Percentiles rank a stretch among this genome's conserved stretches.
These are phyloP conservation scores for Donacobius atricapilla DNA, from an alignment of 2,113 vertebrate species.

Conservation along the genomic window DNA sequence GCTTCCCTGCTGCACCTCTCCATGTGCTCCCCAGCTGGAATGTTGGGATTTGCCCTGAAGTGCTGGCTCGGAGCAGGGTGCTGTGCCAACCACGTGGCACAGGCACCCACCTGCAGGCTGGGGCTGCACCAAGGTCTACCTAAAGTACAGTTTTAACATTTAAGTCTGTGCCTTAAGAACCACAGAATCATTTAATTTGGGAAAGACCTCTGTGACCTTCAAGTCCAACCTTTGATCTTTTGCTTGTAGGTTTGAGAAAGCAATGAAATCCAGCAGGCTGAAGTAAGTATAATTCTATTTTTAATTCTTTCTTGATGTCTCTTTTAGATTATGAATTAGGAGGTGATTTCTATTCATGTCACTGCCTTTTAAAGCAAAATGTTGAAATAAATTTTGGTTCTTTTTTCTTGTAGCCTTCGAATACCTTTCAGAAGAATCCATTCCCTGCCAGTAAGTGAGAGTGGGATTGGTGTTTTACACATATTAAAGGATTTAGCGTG, in stretches of 20 bases:
- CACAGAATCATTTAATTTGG: background rate
- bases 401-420: constrained; percentile 50
- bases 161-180: background rate
- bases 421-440: constrained; percentile 71
- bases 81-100: background rate
- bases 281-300: background rate
- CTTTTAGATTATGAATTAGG: background rate
- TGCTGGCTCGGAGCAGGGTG: background rate
- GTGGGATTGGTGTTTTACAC: background rate
- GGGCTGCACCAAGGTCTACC: background rate
- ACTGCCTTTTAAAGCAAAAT: background rate
- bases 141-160: background rate
- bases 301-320: background rate
- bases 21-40: background rate
- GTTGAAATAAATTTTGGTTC: background rate
- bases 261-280: background rate
- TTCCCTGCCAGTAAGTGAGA: constrained; percentile 73
- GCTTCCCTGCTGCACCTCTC: background rate
- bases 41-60: background rate
- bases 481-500: background rate
- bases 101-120: background rate
- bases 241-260: constrained; percentile 47
- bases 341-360: rapidly evolving
- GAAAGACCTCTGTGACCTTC: background rate
- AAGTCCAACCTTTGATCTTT: background rate